Evolutionary conservation across 2,797 vertebrate species (phyloP), one percentile per base, ranked within the genome.

Genomic region (Molossus alvarezi): DNA sequence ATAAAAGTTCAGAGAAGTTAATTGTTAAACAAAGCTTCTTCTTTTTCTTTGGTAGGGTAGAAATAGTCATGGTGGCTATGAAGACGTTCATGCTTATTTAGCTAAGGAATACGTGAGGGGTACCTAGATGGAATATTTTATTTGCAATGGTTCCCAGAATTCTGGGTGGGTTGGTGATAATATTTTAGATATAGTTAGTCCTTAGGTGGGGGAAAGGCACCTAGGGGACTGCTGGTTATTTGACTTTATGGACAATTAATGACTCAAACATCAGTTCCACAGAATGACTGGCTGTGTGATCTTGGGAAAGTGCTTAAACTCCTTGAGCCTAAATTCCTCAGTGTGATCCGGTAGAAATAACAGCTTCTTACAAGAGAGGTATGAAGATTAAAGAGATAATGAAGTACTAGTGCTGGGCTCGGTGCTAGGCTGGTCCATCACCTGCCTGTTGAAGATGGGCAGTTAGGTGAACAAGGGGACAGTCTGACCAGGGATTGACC

Each of bases 151-250:
- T 57, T 58, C 33, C 62, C 27, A 83, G 53, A 58, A 83, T 90
- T 95, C 45, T 69, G 77, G 81, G 75, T 91, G 27, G 57, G 37
- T 79, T 83, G 27, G 27, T 58, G 90, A 91, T 83, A 79, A 73
- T 33, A 33, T 71, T 94, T 87, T 81, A 85, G 37, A 89, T 18
- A 20, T 7, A 73, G 25, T 33, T 3, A 69, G 65, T 67, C n/a
- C 11, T 77, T 73, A 29, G 5, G 5, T 9, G 3, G 20, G 55
- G 4, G 21, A 69, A 84, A 72, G 33, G 21, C 10, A 7, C 51
- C 58, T 25, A 53, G 60, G 20, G 4, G 37, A 33, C 14, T n/a
- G 62, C 27, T 60, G 67, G 27, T 33, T 88, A 21, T 65, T 89
- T 77, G 60, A 71, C 41, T 91, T 83, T 15, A 58, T 76, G 48